Evolutionary conservation across 2,888 invertebrate genomes (phyloP).

Genomic region (Melangyna quadrimaculata): DNA sequence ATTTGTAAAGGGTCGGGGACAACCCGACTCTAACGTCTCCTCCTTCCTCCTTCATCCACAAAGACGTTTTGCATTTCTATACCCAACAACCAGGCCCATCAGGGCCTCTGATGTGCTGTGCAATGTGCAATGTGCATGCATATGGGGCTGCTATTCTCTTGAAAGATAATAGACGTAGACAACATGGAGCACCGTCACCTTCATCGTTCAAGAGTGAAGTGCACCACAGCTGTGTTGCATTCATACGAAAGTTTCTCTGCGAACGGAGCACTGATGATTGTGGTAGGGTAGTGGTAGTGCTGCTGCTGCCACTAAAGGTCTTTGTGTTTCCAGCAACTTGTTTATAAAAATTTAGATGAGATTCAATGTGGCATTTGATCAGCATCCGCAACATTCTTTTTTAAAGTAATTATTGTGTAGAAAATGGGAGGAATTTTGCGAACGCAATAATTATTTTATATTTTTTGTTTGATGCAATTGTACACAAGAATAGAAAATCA

Average conservation of each 20-base stretch:
- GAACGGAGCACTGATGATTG: neutral
- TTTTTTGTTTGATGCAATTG: neutral
- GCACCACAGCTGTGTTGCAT: conserved; percentile 40
- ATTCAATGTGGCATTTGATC: conserved; percentile 62
- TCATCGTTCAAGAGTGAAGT: conserved; percentile 71
- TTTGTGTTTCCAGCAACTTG: conserved; percentile 61
- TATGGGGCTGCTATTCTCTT: conserved; percentile 51
- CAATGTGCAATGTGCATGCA: conserved; percentile 11
- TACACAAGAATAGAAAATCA: no score
- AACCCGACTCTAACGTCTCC: neutral
- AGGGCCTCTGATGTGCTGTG: neutral
- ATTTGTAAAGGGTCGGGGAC: conserved; percentile 46
- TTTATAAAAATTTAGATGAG: conserved; percentile 55
- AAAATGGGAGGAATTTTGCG: conserved; percentile 1
- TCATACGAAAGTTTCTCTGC: conserved; percentile 50
- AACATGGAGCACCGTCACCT: conserved; percentile 68
- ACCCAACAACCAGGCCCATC: neutral
- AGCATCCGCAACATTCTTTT: conserved; percentile 57
- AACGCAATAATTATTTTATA: neutral
- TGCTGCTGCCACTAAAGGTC: conserved; percentile 17
- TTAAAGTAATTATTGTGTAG: neutral
- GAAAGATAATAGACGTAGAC: conserved; percentile 65
- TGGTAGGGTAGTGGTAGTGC: neutral
- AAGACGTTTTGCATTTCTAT: conserved; percentile 35
- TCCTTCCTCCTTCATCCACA: conserved; percentile 10